These are phyloP conservation scores for Patella ulyssiponensis DNA, from an alignment of 2,888 invertebrate genomes.

Conservation along the genomic window DNA sequence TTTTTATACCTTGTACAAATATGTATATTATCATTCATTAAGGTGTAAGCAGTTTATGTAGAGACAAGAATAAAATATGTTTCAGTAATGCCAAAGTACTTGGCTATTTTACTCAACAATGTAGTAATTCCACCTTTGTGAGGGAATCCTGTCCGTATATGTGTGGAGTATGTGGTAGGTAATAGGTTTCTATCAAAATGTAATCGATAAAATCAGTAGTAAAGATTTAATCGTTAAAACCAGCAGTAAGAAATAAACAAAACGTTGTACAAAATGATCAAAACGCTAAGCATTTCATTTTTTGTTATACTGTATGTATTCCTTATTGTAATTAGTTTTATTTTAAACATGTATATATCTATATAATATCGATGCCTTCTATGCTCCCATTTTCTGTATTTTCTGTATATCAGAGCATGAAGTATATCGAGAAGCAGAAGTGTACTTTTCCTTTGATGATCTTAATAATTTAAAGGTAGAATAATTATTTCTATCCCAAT, in stretches of 20 bases:
- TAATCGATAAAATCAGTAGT: not conserved
- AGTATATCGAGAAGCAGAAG: not conserved
- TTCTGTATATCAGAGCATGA: slow-evolving; percentile 1
- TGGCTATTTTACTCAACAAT: slow-evolving; percentile 7
- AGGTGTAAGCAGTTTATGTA: not conserved
- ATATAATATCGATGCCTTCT: too few relatives aligned
- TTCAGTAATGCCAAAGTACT: not conserved
- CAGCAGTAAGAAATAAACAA: not conserved
- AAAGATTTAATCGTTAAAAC: not conserved
- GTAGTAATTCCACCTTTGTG: not conserved
- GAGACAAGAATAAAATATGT: slow-evolving; percentile 10
- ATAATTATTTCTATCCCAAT: not conserved
- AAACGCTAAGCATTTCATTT: too few relatives aligned
- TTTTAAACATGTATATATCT: too few relatives aligned
- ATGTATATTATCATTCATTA: too few relatives aligned
- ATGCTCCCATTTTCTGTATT: too few relatives aligned
- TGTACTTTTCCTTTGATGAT: slow-evolving; percentile 20
- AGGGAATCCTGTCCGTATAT: slow-evolving; percentile 12
- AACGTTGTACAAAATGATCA: too few relatives aligned
- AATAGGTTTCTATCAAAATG: not conserved
- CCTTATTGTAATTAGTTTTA: too few relatives aligned
- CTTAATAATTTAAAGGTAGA: not conserved
- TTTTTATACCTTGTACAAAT: too few relatives aligned
- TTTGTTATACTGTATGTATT: too few relatives aligned
- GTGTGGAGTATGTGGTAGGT: slow-evolving; percentile 19